phyloP scores from a whole-genome alignment of 2,113 vertebrate genomes.

The Astur gentilis region DNA sequence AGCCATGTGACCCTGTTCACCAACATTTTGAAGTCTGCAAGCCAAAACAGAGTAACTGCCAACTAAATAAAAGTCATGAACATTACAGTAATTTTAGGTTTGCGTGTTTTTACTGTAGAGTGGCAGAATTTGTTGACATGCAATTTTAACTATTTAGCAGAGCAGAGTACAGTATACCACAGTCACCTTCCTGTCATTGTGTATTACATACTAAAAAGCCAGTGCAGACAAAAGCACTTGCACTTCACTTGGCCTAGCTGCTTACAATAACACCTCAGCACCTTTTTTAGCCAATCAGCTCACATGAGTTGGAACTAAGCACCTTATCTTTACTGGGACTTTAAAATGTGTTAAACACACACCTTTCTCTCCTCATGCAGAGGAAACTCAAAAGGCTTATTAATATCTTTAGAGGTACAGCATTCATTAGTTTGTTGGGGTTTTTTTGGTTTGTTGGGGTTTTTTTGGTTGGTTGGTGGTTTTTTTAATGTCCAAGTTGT shows the following conservation, averaged over 20 bases:
- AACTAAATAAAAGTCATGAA: neutral
- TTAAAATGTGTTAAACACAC: neutral
- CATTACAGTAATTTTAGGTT: neutral
- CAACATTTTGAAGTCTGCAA: conserved; percentile 85
- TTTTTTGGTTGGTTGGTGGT: neutral
- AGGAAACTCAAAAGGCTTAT: neutral
- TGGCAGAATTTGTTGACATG: neutral
- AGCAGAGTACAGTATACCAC: neutral
- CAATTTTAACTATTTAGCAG: neutral
- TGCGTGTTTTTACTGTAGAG: neutral
- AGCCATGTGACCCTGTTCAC: conserved; percentile 93
- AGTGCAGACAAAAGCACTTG: neutral
- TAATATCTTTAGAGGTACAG: neutral
- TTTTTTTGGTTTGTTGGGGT: neutral
- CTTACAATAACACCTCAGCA: neutral
- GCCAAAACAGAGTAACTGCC: conserved; percentile 26
- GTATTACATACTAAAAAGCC: neutral
- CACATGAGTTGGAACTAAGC: neutral
- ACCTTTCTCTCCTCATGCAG: neutral
- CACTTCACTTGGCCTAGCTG: neutral
- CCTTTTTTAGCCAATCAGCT: neutral
- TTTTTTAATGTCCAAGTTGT: neutral
- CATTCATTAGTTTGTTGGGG: neutral
- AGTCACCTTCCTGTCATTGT: neutral
- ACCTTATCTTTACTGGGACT: neutral